phyloP scores from a whole-genome alignment of 2,797 vertebrate genomes.

The Huso huso region DNA sequence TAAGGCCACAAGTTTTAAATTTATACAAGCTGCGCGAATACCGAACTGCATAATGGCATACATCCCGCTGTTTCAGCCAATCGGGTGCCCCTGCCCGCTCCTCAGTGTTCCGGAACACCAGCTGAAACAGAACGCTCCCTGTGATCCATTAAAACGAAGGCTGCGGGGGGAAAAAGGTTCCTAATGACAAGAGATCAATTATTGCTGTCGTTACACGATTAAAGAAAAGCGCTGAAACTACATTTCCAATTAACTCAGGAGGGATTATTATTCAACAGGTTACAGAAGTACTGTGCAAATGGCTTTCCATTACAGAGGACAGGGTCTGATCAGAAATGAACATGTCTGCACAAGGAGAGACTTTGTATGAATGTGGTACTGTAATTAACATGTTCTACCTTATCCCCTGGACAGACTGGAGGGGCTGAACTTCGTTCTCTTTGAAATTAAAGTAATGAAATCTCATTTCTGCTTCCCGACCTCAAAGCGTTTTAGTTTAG shows the following conservation, averaged over 20 bases:
- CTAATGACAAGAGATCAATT: too few relatives aligned
- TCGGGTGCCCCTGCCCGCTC: too few relatives aligned
- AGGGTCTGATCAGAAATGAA: not conserved
- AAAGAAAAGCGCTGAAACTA: too few relatives aligned
- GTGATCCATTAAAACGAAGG: too few relatives aligned
- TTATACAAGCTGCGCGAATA: not conserved
- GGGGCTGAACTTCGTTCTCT: not conserved
- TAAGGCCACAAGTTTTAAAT: not conserved
- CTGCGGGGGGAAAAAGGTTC: too few relatives aligned
- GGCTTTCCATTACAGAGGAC: not conserved
- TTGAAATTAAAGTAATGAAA: not conserved
- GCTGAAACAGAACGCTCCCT: too few relatives aligned
- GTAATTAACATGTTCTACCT: slow-evolving; percentile 7
- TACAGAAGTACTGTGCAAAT: too few relatives aligned
- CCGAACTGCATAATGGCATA: slow-evolving; percentile 3
- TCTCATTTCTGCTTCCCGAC: not conserved
- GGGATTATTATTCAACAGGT: too few relatives aligned
- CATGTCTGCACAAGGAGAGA: slow-evolving; percentile 11
- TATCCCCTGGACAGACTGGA: not conserved
- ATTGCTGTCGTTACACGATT: too few relatives aligned
- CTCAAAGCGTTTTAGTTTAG: not conserved
- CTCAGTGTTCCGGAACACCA: too few relatives aligned
- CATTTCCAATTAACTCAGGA: too few relatives aligned
- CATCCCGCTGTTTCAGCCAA: not conserved
- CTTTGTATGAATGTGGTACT: not conserved